These are phyloP conservation scores for Drosophila affinis DNA, from an alignment of 2,888 invertebrate genomes.

Conservation along the genomic window DNA sequence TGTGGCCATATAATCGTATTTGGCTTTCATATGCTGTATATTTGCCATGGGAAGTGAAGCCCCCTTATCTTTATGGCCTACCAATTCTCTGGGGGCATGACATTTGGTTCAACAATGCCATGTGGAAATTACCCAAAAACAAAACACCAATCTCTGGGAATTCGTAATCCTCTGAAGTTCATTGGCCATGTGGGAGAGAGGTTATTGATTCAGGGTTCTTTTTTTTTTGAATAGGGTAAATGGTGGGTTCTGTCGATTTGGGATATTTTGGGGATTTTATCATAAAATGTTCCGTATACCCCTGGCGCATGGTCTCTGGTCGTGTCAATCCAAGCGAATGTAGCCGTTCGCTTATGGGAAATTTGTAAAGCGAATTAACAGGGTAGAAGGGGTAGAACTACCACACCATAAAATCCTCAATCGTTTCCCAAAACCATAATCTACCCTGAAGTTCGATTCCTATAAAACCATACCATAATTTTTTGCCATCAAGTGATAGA, in stretches of 20 bases:
- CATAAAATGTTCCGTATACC: no score
- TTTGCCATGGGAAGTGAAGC: conserved; percentile 9
- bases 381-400: no score
- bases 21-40: neutral
- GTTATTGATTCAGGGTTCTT: neutral
- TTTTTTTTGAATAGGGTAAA: no score
- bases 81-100: conserved; percentile 27
- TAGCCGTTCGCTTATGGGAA: no score
- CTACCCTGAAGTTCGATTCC: neutral
- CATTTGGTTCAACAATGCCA: conserved; percentile 21
- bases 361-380: no score
- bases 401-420: neutral
- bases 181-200: conserved; percentile 1
- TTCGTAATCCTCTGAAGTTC: neutral
- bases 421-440: neutral
- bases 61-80: conserved; percentile 35
- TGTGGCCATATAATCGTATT: neutral
- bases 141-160: conserved; percentile 5
- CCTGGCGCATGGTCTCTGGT: no score
- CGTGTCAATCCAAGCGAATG: no score
- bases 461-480: conserved; percentile 8
- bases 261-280: no score
- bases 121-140: conserved; percentile 26
- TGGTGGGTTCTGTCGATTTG: no score
- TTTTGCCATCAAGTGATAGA: conserved; percentile 34